Evolutionary conservation across 1,140 invertebrate species (phyloP).

Genomic region (Aporrectodea caliginosa): DNA sequence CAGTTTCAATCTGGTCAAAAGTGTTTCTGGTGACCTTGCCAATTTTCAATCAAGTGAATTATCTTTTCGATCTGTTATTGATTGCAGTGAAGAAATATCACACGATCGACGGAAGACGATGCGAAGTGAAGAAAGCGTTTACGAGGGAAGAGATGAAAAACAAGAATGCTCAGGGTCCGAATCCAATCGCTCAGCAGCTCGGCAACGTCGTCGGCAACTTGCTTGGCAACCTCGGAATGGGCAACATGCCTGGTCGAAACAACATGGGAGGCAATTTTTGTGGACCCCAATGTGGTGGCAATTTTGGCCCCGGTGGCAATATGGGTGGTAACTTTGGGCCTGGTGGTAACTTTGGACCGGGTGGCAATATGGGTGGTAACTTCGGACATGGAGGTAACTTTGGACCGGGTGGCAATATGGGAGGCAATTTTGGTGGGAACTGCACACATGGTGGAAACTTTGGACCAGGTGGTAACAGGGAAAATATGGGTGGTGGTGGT

Average conservation of each 20-base stretch:
- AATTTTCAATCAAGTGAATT: too few species aligned
- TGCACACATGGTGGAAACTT: neutral
- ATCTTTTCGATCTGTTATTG: too few species aligned
- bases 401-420: neutral
- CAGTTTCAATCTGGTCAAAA: too few species aligned
- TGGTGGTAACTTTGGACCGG: neutral
- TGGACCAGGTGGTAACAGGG: neutral
- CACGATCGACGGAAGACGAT: slow-evolving; percentile 13
- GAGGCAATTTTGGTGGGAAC: neutral
- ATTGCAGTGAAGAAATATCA: slow-evolving; percentile 17
- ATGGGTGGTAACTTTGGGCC: neutral
- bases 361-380: neutral
- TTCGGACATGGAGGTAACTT: neutral
- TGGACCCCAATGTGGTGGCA: neutral
- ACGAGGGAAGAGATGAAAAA: neutral
- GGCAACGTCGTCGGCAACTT: neutral
- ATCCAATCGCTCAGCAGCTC: neutral
- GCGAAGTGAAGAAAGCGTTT: slow-evolving; percentile 18
- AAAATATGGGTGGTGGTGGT: neutral
- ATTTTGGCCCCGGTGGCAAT: neutral
- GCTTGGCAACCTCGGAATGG: neutral
- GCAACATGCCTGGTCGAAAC: neutral
- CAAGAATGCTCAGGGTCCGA: neutral
- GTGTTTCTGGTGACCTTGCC: too few species aligned
- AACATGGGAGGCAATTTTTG: neutral